Conservation (phyloP, 2,888 invertebrate genomes). For the Scaptomyza cyrtandrae region DNA sequence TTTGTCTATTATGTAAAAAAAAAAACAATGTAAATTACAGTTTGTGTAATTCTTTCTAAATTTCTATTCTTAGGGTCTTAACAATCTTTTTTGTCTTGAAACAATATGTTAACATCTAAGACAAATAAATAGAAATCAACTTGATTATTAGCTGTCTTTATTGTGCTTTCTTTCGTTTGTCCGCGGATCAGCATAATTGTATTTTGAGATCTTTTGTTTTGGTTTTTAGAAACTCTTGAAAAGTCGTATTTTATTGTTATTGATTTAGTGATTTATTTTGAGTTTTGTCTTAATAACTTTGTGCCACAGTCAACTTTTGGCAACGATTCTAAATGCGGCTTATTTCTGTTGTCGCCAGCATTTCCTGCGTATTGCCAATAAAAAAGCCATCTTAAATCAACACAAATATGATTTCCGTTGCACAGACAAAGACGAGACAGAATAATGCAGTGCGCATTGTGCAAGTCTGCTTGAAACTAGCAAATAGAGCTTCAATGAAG, state of each 20-base stretch:
- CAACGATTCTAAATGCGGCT: slow-evolving; percentile 54
- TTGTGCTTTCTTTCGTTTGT: slow-evolving; percentile 9
- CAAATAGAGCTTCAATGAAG: neutral
- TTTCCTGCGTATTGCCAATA: slow-evolving; percentile 62
- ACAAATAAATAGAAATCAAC: slow-evolving; percentile 8
- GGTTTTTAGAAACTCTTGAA: slow-evolving; percentile 22
- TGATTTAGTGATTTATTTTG: slow-evolving; percentile 1
- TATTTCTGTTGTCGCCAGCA: slow-evolving; percentile 46
- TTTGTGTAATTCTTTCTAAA: neutral
- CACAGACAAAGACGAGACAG: slow-evolving; percentile 17
- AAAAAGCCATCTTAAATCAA: slow-evolving; percentile 53
- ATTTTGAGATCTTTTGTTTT: slow-evolving; percentile 23
- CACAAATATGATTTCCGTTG: slow-evolving; percentile 58
- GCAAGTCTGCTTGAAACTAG: slow-evolving; percentile 42
- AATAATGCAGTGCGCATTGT: slow-evolving; percentile 34
- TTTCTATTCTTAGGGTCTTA: neutral
- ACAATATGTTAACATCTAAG: neutral
- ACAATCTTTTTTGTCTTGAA: neutral
- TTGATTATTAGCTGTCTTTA: neutral
- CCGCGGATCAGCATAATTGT: slow-evolving; percentile 10
- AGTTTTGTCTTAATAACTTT: neutral
- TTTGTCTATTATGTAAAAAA: neutral
- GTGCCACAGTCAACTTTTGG: slow-evolving; percentile 43
- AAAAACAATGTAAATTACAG: neutral
- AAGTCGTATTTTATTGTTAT: slow-evolving; percentile 10